These are phyloP conservation scores for Flabesymbios commensalis DNA, from an alignment of 2,888 invertebrate species.

Conservation along the genomic window DNA sequence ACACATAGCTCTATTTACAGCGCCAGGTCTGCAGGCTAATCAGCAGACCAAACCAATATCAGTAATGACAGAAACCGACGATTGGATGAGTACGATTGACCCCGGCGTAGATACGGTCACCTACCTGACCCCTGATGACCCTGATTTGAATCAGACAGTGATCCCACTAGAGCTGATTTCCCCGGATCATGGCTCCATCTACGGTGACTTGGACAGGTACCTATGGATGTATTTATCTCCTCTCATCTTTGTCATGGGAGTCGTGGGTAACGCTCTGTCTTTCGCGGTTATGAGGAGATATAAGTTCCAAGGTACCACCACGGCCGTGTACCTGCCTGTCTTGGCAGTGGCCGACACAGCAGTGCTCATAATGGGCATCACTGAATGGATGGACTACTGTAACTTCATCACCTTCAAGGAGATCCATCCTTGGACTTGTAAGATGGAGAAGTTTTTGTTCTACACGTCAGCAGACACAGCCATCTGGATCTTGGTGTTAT, in stretches of 20 bases:
- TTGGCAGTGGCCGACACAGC: slow-evolving; percentile 33
- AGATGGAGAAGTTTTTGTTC: slow-evolving; percentile 49
- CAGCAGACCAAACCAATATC: too few species aligned
- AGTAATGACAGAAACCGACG: too few species aligned
- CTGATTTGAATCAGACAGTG: too few species aligned
- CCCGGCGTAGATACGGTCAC: too few species aligned
- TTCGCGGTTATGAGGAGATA: slow-evolving; percentile 31
- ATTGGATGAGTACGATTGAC: too few species aligned
- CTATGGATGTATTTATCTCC: slow-evolving; percentile 36
- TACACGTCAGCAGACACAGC: slow-evolving; percentile 48
- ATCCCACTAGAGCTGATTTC: too few species aligned
- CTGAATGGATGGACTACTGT: slow-evolving; percentile 31
- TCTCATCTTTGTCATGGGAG: slow-evolving; percentile 31
- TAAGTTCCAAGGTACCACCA: slow-evolving; percentile 32
- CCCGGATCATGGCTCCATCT: too few species aligned
- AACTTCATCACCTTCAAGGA: slow-evolving; percentile 16
- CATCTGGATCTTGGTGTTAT: slow-evolving; percentile 52
- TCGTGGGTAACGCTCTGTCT: slow-evolving; percentile 34
- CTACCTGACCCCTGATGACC: too few species aligned
- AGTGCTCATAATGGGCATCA: slow-evolving; percentile 35
- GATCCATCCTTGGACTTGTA: slow-evolving; percentile 37
- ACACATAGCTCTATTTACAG: too few species aligned
- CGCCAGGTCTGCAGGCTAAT: too few species aligned
- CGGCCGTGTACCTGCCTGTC: slow-evolving; percentile 32
- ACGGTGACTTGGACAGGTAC: too few species aligned